Conservation (phyloP, 2,888 invertebrate species). For the Tetranychus truncatus region DNA sequence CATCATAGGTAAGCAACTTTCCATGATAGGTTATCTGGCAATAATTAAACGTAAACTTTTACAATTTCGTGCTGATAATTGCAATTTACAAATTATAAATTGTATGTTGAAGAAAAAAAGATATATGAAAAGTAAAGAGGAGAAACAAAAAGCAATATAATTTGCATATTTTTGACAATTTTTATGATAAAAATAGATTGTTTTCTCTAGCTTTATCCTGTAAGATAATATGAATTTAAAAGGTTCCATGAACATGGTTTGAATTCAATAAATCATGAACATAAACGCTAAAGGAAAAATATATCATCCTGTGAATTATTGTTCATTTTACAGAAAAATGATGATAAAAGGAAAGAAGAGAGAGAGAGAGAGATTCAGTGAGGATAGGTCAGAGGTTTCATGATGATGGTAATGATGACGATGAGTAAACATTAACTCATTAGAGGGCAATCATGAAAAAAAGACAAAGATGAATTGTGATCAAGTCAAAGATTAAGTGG, state of each 20-base stretch:
- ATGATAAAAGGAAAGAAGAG: background rate
- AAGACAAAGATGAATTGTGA: constrained; percentile 1
- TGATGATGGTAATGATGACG: background rate
- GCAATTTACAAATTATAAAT: too few relatives aligned
- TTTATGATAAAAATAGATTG: background rate
- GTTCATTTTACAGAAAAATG: background rate
- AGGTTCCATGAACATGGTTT: background rate
- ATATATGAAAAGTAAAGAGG: too few relatives aligned
- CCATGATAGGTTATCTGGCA: too few relatives aligned
- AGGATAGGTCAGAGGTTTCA: background rate
- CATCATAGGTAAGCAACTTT: too few relatives aligned
- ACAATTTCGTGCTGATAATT: too few relatives aligned
- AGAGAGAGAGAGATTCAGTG: background rate
- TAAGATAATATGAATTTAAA: background rate
- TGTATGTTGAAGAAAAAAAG: too few relatives aligned
- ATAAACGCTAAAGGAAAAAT: background rate
- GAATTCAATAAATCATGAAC: background rate
- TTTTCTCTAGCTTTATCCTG: too few relatives aligned
- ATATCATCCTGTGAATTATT: background rate
- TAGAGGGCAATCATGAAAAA: background rate
- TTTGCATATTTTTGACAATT: background rate
- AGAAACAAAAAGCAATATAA: too few relatives aligned
- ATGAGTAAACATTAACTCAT: background rate
- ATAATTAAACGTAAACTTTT: too few relatives aligned
- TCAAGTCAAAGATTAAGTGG: background rate